phyloP scores from a whole-genome alignment of 2,888 invertebrate species.

The Phalera bucephala region DNA sequence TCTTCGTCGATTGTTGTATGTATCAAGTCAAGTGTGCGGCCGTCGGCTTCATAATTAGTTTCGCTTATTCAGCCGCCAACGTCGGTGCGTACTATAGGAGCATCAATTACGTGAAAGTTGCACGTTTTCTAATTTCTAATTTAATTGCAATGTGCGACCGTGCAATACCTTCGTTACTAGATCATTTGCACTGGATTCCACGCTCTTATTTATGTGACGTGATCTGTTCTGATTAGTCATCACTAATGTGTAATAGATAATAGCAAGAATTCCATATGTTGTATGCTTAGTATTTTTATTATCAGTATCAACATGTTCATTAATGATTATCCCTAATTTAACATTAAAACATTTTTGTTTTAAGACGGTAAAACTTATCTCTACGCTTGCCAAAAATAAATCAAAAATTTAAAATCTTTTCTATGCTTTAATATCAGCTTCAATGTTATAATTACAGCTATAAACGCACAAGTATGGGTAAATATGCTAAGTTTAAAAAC shows the following conservation, averaged over 20 bases:
- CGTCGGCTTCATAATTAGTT: conserved; percentile 56
- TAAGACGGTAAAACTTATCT: too few species aligned
- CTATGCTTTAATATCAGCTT: too few species aligned
- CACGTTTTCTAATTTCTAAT: conserved; percentile 64
- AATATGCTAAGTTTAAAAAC: conserved; percentile 19
- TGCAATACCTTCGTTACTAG: conserved; percentile 21
- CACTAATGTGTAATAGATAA: too few species aligned
- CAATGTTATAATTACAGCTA: too few species aligned
- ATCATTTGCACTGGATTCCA: conserved; percentile 15
- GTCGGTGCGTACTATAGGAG: conserved; percentile 40
- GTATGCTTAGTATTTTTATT: too few species aligned
- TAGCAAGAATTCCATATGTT: too few species aligned
- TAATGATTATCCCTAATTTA: too few species aligned
- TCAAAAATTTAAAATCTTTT: too few species aligned
- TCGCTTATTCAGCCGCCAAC: conserved; percentile 50
- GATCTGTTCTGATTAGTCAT: not conserved
- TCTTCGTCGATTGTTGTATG: conserved; percentile 10
- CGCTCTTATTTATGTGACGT: conserved; percentile 5
- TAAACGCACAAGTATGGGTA: conserved; percentile 1
- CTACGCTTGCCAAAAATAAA: too few species aligned
- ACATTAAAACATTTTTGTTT: too few species aligned
- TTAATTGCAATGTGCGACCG: conserved; percentile 42
- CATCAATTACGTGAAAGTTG: conserved; percentile 65
- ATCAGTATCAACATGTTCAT: too few species aligned
- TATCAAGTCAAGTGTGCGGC: conserved; percentile 24